Base-by-base conservation (phyloP, 2,888 invertebrate genomes). In the Mythimna loreyi region DNA sequence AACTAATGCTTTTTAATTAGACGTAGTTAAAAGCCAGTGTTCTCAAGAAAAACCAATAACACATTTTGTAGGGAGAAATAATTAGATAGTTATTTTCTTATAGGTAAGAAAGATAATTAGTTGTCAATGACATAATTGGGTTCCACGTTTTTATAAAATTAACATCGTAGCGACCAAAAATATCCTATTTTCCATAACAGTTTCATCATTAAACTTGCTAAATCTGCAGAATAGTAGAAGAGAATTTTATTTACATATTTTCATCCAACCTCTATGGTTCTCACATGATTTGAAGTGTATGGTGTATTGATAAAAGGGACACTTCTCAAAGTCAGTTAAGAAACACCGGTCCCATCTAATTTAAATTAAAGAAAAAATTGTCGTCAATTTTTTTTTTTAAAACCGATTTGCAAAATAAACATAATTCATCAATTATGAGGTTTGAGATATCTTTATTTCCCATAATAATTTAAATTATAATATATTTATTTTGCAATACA, bases 51-150 rank as follows among this genome's bases (percentile, higher is more conserved):
- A 47, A 33, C 33, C 30, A 25, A 64, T 30, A 0, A 25, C 25
- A 30, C 9, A 25, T 53, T 55, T 49, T 13, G 13, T 33, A 21
- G 40, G 13, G 11, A 6, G 0, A 62, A 40, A 21, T 73, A 33
- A 65, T 74, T 55, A 11, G 3, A 19, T 64, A 63, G 47, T 70
- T 55, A 40, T 30, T 28, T 53, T 53, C 16, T 25, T 36, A 33
- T 19, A 49, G 21, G 16, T 30, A 30, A 21, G 11, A 47, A 30
- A 47, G 19, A 0, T n/a, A 30, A 55, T 70, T 40, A 73, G 47
- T 47, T 47, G 53, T 40, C 47, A 73, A 55, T 55, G 5, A 65
- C 13, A 43, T 55, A 30, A 64, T 55, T 73, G 30, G 21, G 13
- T 16, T 33, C 11, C 13, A 49, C 0, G 25, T 47, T 55, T 11